Evolutionary conservation across 1,140 invertebrate species (phyloP).

Genomic region (Chironomus tepperi): DNA sequence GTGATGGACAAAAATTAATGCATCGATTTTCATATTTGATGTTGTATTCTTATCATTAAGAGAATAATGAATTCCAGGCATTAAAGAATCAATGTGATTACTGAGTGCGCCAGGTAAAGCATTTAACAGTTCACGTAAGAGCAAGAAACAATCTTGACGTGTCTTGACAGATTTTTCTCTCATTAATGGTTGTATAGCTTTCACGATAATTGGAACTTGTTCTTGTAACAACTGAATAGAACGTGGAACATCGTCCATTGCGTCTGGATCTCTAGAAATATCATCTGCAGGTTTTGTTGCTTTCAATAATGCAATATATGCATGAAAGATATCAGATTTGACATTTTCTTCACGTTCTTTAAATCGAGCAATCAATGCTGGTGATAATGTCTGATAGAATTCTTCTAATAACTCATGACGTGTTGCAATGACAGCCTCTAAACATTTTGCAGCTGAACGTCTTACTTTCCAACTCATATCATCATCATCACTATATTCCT

Average conservation of each 20-base stretch:
- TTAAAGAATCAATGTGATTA: constrained; percentile 72
- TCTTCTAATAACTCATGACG: constrained; percentile 83
- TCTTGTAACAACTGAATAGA: constrained; percentile 60
- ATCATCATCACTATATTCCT: constrained; percentile 97
- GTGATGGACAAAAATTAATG: constrained; percentile 85
- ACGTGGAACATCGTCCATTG: constrained; percentile 61
- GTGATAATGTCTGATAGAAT: constrained; percentile 82
- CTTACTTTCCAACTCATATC: constrained; percentile 99
- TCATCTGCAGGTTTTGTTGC: constrained; percentile 71
- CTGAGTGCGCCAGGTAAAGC: constrained; percentile 83
- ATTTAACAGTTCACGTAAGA: constrained; percentile 82
- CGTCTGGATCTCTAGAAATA: constrained; percentile 56
- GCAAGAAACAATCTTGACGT: constrained; percentile 81
- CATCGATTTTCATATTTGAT: constrained; percentile 98
- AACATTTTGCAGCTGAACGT: constrained; percentile 90
- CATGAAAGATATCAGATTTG: constrained; percentile 95
- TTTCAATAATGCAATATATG: constrained; percentile 85
- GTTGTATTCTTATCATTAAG: constrained; percentile 89
- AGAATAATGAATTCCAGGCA: constrained; percentile 86
- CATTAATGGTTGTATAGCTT: constrained; percentile 81
- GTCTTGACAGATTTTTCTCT: constrained; percentile 90
- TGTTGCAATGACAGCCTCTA: constrained; percentile 89
- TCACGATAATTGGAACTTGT: constrained; percentile 60
- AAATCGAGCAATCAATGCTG: constrained; percentile 82
- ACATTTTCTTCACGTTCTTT: constrained; percentile 99